phyloP scores from a whole-genome alignment of 2,797 vertebrate genomes.

The Lagorchestes hirsutus region DNA sequence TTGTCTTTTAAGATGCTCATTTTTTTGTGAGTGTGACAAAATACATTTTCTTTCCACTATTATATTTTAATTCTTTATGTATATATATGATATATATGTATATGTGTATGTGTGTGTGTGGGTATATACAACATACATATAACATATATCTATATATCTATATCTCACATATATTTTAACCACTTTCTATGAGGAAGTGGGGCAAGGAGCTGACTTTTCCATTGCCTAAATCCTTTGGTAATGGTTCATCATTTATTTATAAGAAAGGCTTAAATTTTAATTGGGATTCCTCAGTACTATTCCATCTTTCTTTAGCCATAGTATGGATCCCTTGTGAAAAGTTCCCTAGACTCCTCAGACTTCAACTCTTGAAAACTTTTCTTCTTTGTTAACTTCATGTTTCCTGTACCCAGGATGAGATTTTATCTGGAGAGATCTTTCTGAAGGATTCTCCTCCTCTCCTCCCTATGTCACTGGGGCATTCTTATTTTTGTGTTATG shows the following conservation, averaged over 20 bases:
- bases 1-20: not conserved
- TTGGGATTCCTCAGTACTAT: constrained; percentile 46
- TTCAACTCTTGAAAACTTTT: constrained; percentile 20
- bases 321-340: constrained; percentile 53
- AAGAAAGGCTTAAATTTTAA: constrained; percentile 63
- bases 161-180: fast-evolving
- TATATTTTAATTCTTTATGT: too few species aligned
- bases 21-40: not conserved
- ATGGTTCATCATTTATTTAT: constrained; percentile 46
- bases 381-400: not conserved
- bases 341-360: not conserved
- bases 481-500: not conserved
- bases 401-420: not conserved
- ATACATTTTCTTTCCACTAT: not conserved
- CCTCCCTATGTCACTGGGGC: not conserved
- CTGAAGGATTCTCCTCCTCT: not conserved
- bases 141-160: not conserved
- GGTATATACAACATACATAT: fast-evolving
- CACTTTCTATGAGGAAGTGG: not conserved
- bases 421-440: constrained; percentile 25
- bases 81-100: not conserved
- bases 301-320: constrained; percentile 2
- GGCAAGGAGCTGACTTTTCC: constrained; percentile 21
- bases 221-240: constrained; percentile 59
- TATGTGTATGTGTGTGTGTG: too few species aligned